phyloP scores from a whole-genome alignment of 2,888 invertebrate species.

The Nephrotoma appendiculata region DNA sequence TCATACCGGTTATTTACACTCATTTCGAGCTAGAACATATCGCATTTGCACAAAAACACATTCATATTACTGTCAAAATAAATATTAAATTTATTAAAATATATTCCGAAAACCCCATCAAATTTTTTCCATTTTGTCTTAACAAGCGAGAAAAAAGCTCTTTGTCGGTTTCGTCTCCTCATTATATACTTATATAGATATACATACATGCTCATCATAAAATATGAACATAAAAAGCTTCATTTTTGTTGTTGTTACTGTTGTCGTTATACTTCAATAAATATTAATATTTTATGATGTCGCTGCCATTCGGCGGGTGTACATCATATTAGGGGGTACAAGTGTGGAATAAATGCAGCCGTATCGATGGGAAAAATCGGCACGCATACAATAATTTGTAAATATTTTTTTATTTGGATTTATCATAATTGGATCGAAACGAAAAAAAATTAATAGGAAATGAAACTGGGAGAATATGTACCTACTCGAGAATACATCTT shows the following conservation, averaged over 20 bases:
- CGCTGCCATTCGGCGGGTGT: neutral
- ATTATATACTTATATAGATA: neutral
- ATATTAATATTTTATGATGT: neutral
- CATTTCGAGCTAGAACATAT: neutral
- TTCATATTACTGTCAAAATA: neutral
- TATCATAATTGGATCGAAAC: neutral
- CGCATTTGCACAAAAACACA: neutral
- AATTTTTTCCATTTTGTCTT: neutral
- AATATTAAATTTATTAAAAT: neutral
- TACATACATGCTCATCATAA: neutral
- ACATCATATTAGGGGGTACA: neutral
- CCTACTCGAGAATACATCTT: too few relatives aligned
- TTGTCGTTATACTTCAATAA: neutral
- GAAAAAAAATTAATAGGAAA: neutral
- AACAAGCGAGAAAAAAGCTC: neutral
- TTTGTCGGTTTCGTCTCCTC: neutral
- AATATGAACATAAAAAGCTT: neutral
- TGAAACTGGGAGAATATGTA: too few relatives aligned
- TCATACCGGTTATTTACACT: too few relatives aligned
- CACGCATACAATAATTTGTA: neutral
- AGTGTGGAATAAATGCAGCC: neutral
- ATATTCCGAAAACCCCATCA: neutral
- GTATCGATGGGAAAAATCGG: neutral
- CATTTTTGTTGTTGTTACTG: neutral
- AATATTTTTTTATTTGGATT: neutral